Evolutionary conservation across 64 coral and sea anemone species (phyloP).

Genomic region (Anthopleura sola): DNA sequence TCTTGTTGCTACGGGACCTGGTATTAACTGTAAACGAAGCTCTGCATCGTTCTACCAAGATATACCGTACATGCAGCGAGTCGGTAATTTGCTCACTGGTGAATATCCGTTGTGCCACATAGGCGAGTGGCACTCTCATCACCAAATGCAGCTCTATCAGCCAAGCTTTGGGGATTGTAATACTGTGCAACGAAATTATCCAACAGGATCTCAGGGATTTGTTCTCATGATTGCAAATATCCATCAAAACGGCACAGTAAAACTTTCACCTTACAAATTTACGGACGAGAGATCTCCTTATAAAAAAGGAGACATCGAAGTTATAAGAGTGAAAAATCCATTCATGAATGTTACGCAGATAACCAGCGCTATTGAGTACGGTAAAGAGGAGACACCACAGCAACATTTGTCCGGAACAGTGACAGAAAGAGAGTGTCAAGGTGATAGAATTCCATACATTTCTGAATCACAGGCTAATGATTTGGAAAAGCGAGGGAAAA

Average conservation of each 20-base stretch:
- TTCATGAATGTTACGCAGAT: slow-evolving; percentile 17
- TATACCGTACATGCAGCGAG: slow-evolving; percentile 56
- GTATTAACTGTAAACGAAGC: slow-evolving; percentile 46
- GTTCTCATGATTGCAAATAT: slow-evolving; percentile 79
- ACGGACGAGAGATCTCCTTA: slow-evolving; percentile 14
- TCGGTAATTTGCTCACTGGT: slow-evolving; percentile 38
- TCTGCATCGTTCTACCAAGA: slow-evolving; percentile 65
- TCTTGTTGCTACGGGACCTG: slow-evolving; percentile 65
- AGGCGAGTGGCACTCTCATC: slow-evolving; percentile 88
- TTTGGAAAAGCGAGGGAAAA: background rate
- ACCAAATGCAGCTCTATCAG: slow-evolving; percentile 36
- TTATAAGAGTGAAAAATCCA: background rate
- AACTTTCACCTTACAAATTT: slow-evolving; percentile 56
- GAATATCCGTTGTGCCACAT: slow-evolving; percentile 73
- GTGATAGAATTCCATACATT: background rate
- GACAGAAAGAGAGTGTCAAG: background rate
- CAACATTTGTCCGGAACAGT: background rate
- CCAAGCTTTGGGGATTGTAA: slow-evolving; percentile 67
- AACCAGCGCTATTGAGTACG: background rate
- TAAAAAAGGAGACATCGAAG: background rate
- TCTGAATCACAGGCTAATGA: background rate
- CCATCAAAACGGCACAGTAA: background rate
- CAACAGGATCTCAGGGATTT: slow-evolving; percentile 54
- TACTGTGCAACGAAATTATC: slow-evolving; percentile 64
- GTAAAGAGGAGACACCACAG: background rate